Conservation (phyloP, 2,113 vertebrate species). For the Otis tarda region DNA sequence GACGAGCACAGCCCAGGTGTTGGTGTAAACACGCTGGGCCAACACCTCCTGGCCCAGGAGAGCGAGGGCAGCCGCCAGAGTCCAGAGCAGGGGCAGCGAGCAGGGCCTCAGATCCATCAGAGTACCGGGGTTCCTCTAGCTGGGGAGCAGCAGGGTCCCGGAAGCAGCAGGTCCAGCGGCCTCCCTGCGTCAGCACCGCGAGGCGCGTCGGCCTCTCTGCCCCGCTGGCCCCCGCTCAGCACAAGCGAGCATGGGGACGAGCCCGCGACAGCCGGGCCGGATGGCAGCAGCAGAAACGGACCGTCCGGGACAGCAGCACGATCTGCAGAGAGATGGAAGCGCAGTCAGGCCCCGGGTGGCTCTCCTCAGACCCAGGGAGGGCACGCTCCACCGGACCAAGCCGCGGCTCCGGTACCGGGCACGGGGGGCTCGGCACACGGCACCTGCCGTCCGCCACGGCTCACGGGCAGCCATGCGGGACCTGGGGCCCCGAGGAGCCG, state of each 20-base stretch:
- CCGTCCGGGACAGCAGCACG: background rate
- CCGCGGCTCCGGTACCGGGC: rapidly evolving
- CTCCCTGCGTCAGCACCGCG: background rate
- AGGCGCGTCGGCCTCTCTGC: background rate
- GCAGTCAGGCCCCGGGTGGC: background rate
- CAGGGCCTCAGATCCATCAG: slow-evolving; percentile 79
- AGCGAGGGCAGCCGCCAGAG: slow-evolving; percentile 77
- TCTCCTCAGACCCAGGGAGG: background rate
- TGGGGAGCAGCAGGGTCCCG: background rate
- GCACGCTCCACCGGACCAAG: rapidly evolving
- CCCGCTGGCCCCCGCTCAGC: background rate
- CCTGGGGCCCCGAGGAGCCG: background rate
- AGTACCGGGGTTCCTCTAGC: slow-evolving; percentile 15
- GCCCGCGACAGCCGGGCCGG: background rate
- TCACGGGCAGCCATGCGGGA: background rate
- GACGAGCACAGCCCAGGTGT: slow-evolving; percentile 91
- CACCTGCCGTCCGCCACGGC: background rate
- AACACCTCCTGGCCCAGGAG: slow-evolving; percentile 69
- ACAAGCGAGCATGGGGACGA: background rate
- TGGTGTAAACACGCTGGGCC: slow-evolving; percentile 85
- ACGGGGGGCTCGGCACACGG: background rate
- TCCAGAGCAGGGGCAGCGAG: slow-evolving; percentile 75
- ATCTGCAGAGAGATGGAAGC: background rate
- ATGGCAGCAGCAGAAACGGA: background rate
- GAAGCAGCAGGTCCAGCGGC: background rate